phyloP scores from a whole-genome alignment of 1,140 invertebrate genomes.

The Cryptotermes secundus region DNA sequence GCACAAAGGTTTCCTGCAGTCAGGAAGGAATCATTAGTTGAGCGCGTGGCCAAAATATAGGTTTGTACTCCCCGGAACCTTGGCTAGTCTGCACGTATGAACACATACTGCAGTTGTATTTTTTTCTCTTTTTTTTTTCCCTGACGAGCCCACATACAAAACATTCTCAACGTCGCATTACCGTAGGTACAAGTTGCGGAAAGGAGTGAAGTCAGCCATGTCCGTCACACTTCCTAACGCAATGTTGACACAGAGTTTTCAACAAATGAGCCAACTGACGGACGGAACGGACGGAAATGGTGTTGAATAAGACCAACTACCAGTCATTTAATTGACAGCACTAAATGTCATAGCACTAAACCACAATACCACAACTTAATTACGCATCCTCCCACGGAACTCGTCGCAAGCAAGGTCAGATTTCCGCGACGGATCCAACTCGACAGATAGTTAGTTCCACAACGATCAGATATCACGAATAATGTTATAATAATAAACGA shows the following conservation, averaged over 20 bases:
- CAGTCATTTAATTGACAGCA: background rate
- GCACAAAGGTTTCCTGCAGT: background rate
- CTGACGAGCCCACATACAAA: background rate
- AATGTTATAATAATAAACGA: no score
- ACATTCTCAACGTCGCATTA: slow-evolving; percentile 2
- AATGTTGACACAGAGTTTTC: slow-evolving; percentile 8
- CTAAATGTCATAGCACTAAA: background rate
- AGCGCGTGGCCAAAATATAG: slow-evolving; percentile 17
- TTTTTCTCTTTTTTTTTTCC: no score
- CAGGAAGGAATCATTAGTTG: background rate
- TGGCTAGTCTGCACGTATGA: background rate
- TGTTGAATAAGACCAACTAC: background rate
- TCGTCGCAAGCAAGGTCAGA: no score
- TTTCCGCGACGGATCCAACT: no score
- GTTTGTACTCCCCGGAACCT: slow-evolving; percentile 13
- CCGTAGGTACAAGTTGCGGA: background rate
- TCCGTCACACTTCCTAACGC: slow-evolving; percentile 8
- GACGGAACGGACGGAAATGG: background rate
- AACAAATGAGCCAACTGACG: slow-evolving; percentile 11
- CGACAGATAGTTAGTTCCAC: no score
- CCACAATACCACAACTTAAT: background rate
- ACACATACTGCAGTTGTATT: background rate
- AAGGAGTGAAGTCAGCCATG: background rate
- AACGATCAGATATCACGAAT: no score
- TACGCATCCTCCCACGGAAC: background rate